These are phyloP conservation scores for Pocillopora verrucosa DNA, from an alignment of 64 coral and sea anemone genomes.

Conservation along the genomic window DNA sequence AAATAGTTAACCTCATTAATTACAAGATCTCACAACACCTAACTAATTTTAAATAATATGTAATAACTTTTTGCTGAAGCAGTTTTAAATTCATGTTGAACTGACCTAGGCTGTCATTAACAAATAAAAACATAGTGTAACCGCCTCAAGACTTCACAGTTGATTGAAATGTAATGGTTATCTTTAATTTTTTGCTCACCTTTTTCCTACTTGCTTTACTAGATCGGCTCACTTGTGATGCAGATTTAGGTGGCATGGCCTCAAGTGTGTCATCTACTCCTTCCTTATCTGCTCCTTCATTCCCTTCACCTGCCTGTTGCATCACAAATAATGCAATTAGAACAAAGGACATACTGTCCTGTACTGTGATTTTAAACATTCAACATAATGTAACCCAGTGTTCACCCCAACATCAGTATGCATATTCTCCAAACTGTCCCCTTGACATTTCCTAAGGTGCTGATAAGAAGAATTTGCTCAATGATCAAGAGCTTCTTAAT, in stretches of 20 bases:
- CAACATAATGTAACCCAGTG: too few species aligned
- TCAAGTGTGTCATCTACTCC: slow-evolving; percentile 48
- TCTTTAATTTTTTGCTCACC: not conserved
- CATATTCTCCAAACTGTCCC: too few species aligned
- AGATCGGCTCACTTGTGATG: slow-evolving; percentile 63
- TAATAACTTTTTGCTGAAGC: too few species aligned
- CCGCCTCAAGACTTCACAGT: not conserved
- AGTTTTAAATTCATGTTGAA: too few species aligned
- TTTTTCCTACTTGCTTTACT: slow-evolving; percentile 78
- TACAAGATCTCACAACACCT: too few species aligned
- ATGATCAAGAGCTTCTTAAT: not conserved
- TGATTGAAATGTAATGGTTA: not conserved
- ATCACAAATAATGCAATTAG: not conserved
- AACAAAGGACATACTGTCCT: not conserved
- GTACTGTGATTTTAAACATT: too few species aligned
- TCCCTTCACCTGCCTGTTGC: slow-evolving; percentile 52
- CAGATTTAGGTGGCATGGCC: slow-evolving; percentile 64
- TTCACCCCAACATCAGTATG: too few species aligned
- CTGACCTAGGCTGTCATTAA: too few species aligned
- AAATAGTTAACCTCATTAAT: too few species aligned
- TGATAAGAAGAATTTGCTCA: not conserved
- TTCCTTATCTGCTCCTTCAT: slow-evolving; percentile 37
- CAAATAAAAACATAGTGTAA: too few species aligned
- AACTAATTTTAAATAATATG: too few species aligned
- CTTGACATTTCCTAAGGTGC: too few species aligned